Conservation (phyloP, 1,140 invertebrate genomes). For the Aphelinus atriplicis region DNA sequence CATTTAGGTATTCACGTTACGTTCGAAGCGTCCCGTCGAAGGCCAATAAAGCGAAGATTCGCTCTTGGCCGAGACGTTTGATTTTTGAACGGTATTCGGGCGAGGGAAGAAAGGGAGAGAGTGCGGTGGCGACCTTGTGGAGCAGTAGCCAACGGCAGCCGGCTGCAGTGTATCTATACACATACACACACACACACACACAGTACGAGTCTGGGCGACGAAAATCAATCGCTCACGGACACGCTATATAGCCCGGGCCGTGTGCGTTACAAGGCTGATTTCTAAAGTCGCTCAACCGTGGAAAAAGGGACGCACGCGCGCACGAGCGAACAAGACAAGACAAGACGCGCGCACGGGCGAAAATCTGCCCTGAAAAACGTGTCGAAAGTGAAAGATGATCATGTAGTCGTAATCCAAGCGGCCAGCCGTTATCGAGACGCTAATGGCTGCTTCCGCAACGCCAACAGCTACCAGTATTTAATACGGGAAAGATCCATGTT, state of each 20-base stretch:
- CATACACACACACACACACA: no score
- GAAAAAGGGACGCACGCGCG: background rate
- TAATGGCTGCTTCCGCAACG: no score
- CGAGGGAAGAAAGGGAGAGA: background rate
- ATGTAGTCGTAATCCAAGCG: background rate
- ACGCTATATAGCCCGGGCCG: background rate
- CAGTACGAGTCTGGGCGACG: background rate
- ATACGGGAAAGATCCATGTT: no score
- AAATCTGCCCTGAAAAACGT: background rate
- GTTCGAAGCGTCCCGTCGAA: no score
- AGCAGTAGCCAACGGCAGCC: background rate
- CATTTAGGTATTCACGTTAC: no score
- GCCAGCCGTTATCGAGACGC: no score
- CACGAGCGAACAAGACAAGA: background rate
- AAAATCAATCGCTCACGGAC: slow-evolving; percentile 31
- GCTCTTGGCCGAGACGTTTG: background rate
- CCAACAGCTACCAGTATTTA: no score
- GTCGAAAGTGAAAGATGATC: slow-evolving; percentile 5
- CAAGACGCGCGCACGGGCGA: no score
- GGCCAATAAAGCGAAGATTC: no score
- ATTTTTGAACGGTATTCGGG: background rate
- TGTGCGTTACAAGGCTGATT: slow-evolving; percentile 7
- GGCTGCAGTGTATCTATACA: background rate
- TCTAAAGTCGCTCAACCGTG: slow-evolving; percentile 9
- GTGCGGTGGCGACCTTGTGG: slow-evolving; percentile 2